These are phyloP conservation scores for Urocitellus parryii DNA, from an alignment of 2,113 vertebrate genomes.

Conservation along the genomic window DNA sequence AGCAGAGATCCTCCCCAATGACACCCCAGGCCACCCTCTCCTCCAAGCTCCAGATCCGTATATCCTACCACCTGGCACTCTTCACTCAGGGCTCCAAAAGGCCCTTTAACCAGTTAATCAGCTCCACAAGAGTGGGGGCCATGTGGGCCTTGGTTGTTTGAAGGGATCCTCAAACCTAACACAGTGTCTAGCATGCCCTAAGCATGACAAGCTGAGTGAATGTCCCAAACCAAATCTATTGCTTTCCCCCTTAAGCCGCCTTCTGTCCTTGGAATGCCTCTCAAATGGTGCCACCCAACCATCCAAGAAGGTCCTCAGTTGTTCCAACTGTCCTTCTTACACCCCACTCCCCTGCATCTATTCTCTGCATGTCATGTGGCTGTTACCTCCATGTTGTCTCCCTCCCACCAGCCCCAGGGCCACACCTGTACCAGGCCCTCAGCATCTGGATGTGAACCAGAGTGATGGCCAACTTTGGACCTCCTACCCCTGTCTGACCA, in stretches of 20 bases:
- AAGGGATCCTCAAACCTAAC: neutral
- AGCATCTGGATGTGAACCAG: neutral
- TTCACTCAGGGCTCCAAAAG: accelerated
- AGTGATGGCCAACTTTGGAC: neutral
- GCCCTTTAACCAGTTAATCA: neutral
- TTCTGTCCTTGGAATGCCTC: neutral
- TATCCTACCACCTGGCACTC: accelerated
- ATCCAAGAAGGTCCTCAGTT: neutral
- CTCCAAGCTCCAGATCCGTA: neutral
- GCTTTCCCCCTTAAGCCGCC: no score
- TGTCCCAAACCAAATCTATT: neutral
- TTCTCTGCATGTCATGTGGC: accelerated
- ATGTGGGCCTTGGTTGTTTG: neutral
- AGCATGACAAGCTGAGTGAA: no score
- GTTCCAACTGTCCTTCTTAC: neutral
- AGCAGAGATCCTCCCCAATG: accelerated
- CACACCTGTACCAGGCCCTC: neutral
- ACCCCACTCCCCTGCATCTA: neutral
- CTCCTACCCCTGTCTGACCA: neutral
- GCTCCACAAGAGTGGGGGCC: neutral
- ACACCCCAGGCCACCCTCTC: neutral
- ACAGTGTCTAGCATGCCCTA: accelerated
- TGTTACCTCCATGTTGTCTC: neutral
- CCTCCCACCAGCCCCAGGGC: neutral
- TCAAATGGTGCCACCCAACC: no score